phyloP scores from a whole-genome alignment of 2,113 vertebrate species.

The Rynchops niger region DNA sequence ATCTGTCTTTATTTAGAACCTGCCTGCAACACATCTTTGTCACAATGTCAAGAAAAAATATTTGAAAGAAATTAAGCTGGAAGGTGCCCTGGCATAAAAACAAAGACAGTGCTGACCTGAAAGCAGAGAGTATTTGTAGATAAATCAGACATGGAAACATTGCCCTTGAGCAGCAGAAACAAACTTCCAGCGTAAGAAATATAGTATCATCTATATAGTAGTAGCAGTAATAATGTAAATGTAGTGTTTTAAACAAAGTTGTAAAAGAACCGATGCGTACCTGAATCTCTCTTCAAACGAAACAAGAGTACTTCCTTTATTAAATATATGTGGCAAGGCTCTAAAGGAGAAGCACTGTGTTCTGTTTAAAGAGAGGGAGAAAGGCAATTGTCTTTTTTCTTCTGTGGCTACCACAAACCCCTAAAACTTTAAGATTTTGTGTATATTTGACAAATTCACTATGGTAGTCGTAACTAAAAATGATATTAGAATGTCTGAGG shows the following conservation, averaged over 20 bases:
- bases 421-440: not conserved
- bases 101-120: not conserved
- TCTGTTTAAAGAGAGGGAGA: not conserved
- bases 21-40: not conserved
- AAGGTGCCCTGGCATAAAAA: not conserved
- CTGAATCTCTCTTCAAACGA: not conserved
- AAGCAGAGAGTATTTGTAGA: not conserved
- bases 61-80: not conserved
- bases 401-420: not conserved
- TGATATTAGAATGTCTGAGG: accelerated
- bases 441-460: not conserved
- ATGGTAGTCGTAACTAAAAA: not conserved
- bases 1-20: not conserved
- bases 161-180: not conserved
- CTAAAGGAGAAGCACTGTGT: not conserved
- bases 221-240: not conserved
- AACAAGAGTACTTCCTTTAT: not conserved
- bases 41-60: not conserved
- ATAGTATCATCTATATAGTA: not conserved
- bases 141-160: not conserved
- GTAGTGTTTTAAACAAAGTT: not conserved
- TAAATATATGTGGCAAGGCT: not conserved
- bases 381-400: not conserved
- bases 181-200: not conserved
- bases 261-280: not conserved